These are phyloP conservation scores for Heliconius erato DNA, from an alignment of 2,888 invertebrate genomes.

Conservation along the genomic window DNA sequence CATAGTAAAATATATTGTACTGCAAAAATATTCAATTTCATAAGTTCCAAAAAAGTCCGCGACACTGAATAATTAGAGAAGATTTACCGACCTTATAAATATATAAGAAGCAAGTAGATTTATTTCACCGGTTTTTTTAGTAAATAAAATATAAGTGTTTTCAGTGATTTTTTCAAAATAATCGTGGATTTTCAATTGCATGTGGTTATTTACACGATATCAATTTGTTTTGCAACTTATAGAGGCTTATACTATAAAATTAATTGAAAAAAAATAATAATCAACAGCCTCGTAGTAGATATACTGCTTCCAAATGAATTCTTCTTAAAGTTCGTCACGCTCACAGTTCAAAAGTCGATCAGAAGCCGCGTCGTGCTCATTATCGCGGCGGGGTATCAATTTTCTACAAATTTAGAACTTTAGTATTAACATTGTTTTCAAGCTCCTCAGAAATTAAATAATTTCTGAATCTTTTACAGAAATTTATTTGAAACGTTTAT, in stretches of 20 bases:
- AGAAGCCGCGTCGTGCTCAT: constrained; percentile 46
- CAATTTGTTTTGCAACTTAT: too few relatives aligned
- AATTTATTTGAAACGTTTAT: neutral
- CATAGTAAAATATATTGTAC: too few relatives aligned
- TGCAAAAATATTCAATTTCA: too few relatives aligned
- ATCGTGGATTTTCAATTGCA: too few relatives aligned
- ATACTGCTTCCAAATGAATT: constrained; percentile 35
- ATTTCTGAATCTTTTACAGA: neutral
- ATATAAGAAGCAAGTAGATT: too few relatives aligned
- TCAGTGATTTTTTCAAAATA: too few relatives aligned
- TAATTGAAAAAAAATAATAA: constrained; percentile 10
- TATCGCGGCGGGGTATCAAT: constrained; percentile 48
- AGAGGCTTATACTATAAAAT: neutral
- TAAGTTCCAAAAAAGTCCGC: too few relatives aligned
- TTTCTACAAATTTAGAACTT: constrained; percentile 51
- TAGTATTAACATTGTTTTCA: constrained; percentile 45
- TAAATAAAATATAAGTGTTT: too few relatives aligned
- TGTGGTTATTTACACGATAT: too few relatives aligned
- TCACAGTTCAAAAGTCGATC: constrained; percentile 27
- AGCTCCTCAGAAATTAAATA: neutral
- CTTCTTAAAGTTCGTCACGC: constrained; percentile 28
- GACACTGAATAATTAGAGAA: too few relatives aligned
- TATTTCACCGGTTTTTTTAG: too few relatives aligned
- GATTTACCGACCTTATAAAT: too few relatives aligned
- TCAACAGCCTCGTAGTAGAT: neutral